These are phyloP conservation scores for Drosophila mimica DNA, from an alignment of 2,888 invertebrate species.

Conservation along the genomic window DNA sequence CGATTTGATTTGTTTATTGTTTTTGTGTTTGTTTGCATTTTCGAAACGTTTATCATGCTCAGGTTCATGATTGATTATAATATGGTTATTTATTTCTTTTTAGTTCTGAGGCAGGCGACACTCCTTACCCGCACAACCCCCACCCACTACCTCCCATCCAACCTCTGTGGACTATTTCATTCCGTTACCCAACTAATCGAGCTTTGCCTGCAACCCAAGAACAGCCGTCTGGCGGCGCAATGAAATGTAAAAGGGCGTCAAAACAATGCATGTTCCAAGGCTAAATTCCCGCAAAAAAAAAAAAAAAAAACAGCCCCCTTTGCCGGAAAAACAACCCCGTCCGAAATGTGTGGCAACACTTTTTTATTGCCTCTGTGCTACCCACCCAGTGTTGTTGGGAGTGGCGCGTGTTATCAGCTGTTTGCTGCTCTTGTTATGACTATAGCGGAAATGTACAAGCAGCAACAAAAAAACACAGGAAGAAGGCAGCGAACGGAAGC, in stretches of 20 bases:
- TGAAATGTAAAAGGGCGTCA: conserved; percentile 42
- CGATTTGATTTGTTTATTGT: conserved; percentile 48
- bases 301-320: conserved; percentile 2
- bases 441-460: conserved; percentile 63
- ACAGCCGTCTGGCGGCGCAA: conserved; percentile 21
- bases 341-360: conserved; percentile 45
- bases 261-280: conserved; percentile 43
- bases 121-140: neutral
- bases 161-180: neutral
- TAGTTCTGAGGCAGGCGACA: neutral
- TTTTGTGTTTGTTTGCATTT: conserved; percentile 47
- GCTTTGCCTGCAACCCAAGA: conserved; percentile 44
- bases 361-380: conserved; percentile 44
- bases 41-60: conserved; percentile 55
- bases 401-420: conserved; percentile 69
- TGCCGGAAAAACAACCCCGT: neutral
- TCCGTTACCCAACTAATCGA: neutral
- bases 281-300: neutral
- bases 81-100: conserved; percentile 45
- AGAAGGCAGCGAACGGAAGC: conserved; percentile 35
- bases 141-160: neutral
- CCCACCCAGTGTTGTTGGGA: neutral
- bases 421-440: conserved; percentile 69
- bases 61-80: conserved; percentile 62
- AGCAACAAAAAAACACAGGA: conserved; percentile 14